Conservation (phyloP, 2,797 vertebrate species). For the Gephyroberyx darwinii region DNA sequence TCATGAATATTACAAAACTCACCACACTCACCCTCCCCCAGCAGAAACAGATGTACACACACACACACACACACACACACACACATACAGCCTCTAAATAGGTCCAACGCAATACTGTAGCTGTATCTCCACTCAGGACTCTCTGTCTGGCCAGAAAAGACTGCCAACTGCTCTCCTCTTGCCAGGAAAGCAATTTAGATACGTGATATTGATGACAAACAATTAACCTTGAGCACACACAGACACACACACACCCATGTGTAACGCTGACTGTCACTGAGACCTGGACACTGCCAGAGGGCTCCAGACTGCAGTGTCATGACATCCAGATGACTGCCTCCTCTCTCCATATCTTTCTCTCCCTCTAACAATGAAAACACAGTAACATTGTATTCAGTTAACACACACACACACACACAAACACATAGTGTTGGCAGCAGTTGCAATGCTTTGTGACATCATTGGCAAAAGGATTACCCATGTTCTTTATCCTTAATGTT, state of each 20-base stretch:
- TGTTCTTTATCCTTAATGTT: neutral
- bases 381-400: neutral
- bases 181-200: constrained; percentile 18
- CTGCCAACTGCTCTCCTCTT: neutral
- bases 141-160: neutral
- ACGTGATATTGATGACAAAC: constrained; percentile 9
- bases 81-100: constrained; percentile 2
- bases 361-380: neutral
- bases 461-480: neutral
- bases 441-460: neutral
- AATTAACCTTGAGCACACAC: constrained; percentile 4
- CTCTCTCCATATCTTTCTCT: neutral
- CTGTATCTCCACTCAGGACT: too few relatives aligned
- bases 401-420: constrained; percentile 1
- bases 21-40: neutral
- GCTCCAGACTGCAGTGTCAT: constrained; percentile 7
- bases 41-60: constrained; percentile 5
- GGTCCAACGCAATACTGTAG: too few relatives aligned
- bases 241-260: neutral
- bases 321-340: neutral
- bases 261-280: neutral
- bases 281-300: neutral
- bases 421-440: neutral
- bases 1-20: too few relatives aligned
- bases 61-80: constrained; percentile 15